These are phyloP conservation scores for Prinia subflava DNA, from an alignment of 2,113 vertebrate species.

Conservation along the genomic window DNA sequence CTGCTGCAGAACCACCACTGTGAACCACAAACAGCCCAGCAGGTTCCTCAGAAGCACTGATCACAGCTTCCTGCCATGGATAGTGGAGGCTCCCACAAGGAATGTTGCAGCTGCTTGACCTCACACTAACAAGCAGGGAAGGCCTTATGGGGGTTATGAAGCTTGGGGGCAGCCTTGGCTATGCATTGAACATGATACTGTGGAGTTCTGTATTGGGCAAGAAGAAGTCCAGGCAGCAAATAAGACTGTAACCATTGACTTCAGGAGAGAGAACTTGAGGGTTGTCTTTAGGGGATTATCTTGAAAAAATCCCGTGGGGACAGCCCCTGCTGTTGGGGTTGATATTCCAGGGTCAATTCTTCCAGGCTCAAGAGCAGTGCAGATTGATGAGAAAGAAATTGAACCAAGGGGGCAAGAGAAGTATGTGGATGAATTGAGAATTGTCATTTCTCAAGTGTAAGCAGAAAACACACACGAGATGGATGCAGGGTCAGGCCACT, in stretches of 20 bases:
- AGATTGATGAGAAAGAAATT: not conserved
- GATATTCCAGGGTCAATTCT: not conserved
- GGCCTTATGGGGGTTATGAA: not conserved
- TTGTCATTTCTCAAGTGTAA: not conserved
- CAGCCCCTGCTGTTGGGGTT: too few species aligned
- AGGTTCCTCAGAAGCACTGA: not conserved
- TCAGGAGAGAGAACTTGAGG: not conserved
- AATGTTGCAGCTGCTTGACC: not conserved
- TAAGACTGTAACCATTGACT: not conserved
- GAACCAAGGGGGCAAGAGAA: not conserved
- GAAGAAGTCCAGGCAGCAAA: rapidly evolving
- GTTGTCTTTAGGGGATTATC: not conserved
- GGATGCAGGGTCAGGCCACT: not conserved
- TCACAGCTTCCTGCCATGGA: not conserved
- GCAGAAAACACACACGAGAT: not conserved
- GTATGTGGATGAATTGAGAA: not conserved
- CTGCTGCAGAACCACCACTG: not conserved
- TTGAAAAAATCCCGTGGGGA: not conserved
- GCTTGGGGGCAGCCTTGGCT: not conserved
- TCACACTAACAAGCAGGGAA: not conserved
- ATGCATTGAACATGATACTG: not conserved
- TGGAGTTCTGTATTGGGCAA: rapidly evolving
- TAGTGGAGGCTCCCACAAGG: not conserved
- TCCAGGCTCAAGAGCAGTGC: not conserved
- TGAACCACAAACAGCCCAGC: not conserved